Percentiles rank a stretch among this genome's conserved stretches.
These are phyloP conservation scores for Paracentrotus lividus DNA, from an alignment of 53 echinoderm and acorn worm species.

Conservation along the genomic window DNA sequence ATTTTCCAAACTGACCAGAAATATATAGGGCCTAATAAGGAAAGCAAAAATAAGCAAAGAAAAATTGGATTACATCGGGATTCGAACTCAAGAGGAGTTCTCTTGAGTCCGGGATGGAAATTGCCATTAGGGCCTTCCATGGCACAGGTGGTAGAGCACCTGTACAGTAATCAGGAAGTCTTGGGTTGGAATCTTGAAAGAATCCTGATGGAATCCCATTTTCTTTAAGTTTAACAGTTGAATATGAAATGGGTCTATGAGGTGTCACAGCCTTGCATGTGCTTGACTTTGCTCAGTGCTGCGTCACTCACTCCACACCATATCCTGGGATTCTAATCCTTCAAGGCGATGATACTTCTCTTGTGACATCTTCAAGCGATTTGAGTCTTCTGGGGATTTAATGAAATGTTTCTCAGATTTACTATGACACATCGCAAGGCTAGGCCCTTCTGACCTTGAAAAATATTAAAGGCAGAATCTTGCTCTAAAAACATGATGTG, in stretches of 20 bases:
- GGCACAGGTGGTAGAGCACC: too few relatives aligned
- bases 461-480: background rate
- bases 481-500: background rate
- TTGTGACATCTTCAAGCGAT: background rate
- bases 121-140: too few relatives aligned
- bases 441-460: slow-evolving; percentile 39
- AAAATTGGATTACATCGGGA: too few relatives aligned
- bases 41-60: too few relatives aligned
- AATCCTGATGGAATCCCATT: too few relatives aligned
- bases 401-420: slow-evolving; percentile 7
- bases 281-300: background rate
- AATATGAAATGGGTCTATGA: background rate
- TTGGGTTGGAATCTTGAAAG: too few relatives aligned
- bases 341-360: slow-evolving; percentile 25
- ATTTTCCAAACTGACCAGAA: too few relatives aligned
- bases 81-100: too few relatives aligned
- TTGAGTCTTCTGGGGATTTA: background rate
- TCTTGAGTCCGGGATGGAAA: too few relatives aligned
- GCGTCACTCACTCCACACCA: background rate
- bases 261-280: background rate
- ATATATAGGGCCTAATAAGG: too few relatives aligned
- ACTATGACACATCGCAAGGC: slow-evolving; percentile 15
- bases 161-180: too few relatives aligned
- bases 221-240: too few relatives aligned
- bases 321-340: background rate